phyloP scores from a whole-genome alignment of 2,797 vertebrate species.

The Tachyglossus aculeatus region DNA sequence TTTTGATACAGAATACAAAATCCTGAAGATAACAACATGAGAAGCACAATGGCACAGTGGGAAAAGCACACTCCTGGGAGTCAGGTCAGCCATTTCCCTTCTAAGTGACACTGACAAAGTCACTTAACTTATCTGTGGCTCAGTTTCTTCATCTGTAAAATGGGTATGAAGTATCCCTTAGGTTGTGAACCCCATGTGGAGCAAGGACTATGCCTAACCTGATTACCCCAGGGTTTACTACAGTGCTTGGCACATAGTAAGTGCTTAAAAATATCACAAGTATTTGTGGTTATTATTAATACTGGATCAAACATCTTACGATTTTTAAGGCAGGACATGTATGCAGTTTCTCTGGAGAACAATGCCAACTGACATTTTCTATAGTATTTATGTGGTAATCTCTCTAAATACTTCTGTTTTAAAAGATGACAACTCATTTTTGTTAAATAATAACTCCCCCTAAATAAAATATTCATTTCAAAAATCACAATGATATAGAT shows the following conservation, averaged over 20 bases:
- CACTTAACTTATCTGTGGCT: too few relatives aligned
- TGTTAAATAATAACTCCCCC: not conserved
- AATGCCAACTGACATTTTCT: not conserved
- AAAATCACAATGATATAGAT: not conserved
- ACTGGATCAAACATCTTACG: not conserved
- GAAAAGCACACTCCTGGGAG: not conserved
- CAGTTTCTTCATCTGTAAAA: too few relatives aligned
- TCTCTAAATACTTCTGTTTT: not conserved
- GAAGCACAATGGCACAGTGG: not conserved
- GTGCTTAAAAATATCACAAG: not conserved
- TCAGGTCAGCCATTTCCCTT: too few relatives aligned
- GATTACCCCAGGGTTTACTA: too few relatives aligned
- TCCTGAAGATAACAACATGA: not conserved
- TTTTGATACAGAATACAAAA: constrained; percentile 19
- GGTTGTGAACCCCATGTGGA: too few relatives aligned
- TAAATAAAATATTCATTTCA: not conserved
- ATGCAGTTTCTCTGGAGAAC: constrained; percentile 3
- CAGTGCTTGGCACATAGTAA: too few relatives aligned
- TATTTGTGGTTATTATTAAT: not conserved
- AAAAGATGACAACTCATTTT: not conserved
- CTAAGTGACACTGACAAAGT: too few relatives aligned
- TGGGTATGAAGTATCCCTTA: too few relatives aligned
- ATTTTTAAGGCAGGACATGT: not conserved
- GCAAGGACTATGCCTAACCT: too few relatives aligned
- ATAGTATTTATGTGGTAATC: not conserved